Conservation (phyloP, 2,797 vertebrate species). For the Lacerta bilineata region DNA sequence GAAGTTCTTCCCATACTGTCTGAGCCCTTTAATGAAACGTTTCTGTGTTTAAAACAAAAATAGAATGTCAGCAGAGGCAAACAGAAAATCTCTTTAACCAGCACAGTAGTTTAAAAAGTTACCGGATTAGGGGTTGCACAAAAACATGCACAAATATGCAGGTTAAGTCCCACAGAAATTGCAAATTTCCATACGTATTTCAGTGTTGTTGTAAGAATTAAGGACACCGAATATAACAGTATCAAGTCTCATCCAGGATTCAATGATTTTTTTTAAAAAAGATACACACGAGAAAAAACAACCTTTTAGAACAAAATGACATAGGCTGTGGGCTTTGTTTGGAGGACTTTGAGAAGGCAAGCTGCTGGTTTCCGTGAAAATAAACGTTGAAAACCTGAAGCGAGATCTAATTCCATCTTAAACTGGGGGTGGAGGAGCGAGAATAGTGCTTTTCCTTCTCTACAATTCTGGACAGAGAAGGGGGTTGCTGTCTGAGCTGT, state of each 20-base stretch:
- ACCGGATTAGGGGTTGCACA: background rate
- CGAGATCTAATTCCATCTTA: constrained; percentile 14
- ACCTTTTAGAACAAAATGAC: background rate
- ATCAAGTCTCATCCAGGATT: background rate
- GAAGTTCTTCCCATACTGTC: constrained; percentile 99
- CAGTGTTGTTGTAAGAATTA: background rate
- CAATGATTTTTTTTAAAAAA: background rate
- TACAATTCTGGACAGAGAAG: background rate
- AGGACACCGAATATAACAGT: no score
- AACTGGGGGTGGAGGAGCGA: background rate
- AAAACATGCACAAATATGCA: background rate
- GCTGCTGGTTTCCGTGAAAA: background rate
- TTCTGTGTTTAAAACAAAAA: constrained; percentile 84
- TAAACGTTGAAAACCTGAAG: background rate
- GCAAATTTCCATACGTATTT: background rate
- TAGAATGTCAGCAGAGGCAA: constrained; percentile 57
- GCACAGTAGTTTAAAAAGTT: constrained; percentile 45
- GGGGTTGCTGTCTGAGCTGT: background rate
- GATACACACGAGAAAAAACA: background rate
- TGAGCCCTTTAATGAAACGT: constrained; percentile 97
- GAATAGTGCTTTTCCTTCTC: background rate
- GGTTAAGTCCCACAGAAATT: background rate
- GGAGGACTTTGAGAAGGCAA: background rate
- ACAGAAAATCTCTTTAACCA: constrained; percentile 40
- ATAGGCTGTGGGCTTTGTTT: background rate